Base-by-base conservation (phyloP, 2,797 vertebrate species). In the Pristis pectinata region DNA sequence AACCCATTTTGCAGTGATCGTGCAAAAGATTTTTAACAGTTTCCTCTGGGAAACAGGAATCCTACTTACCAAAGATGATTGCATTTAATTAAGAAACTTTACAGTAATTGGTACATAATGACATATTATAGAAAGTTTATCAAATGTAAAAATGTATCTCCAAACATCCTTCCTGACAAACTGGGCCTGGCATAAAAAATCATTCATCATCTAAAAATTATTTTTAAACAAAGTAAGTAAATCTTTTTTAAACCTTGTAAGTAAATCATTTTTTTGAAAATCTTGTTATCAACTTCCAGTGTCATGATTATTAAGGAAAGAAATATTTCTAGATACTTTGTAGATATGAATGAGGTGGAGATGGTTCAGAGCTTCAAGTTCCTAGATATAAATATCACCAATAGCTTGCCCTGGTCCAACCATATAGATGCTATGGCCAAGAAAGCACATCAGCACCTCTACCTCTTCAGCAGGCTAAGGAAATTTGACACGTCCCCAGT, bases 31-130 rank as follows among this genome's bases (percentile, higher is more conserved):
- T 34, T 61, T 37, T 59, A 87, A 64, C 7, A 8, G 59, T 91
- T 91, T 91, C 87, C 87, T 64, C 15, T 64, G 59, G 44, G 87
- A 91, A 64, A 64, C 59, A 91, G 87, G 87, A n/a, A 91, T 64
- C 56, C 56, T 64, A 61, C 64, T 64, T 91, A 91, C 37, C n/a
- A 2, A 19, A 64, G 59, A 41, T 91, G 19, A 64, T 91, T 91
- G n/a, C 7, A 91, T 64, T 64, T 64, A 64, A 91, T 91, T 61
- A 91, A 34, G 87, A 64, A 19, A 64, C 59, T 91, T 41, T 59
- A 24, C 59, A 64, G 34, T 91, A 64, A 91, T 61, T 91, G 87
- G 1, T 15, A 37, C 11, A 64, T 2, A 37, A 91, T 91, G 19
- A 64, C n/a, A 30, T 64, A 91, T 9, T 30, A 59, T 17, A 91